Conservation (phyloP, 2,797 vertebrate genomes). For the Danio tinwini region DNA sequence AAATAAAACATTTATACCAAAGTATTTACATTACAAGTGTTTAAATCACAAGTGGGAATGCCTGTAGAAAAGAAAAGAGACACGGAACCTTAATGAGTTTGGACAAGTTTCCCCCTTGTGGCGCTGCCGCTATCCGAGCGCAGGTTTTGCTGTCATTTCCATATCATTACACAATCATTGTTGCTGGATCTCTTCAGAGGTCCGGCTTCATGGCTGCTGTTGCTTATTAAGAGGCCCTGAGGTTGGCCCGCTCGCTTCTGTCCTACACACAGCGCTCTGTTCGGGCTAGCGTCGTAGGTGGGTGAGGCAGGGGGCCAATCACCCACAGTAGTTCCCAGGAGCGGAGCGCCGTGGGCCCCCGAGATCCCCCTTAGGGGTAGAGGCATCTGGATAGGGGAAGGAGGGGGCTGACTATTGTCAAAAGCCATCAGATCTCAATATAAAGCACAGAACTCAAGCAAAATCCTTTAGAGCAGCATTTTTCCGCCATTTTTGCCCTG, state of each 20-base stretch:
- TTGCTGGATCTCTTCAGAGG: conserved; percentile 46
- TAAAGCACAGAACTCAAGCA: conserved; percentile 68
- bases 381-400: conserved; percentile 63
- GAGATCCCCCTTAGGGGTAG: conserved; percentile 51
- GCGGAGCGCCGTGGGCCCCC: conserved; percentile 43
- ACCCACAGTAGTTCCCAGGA: conserved; percentile 53
- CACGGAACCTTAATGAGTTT: conserved; percentile 28
- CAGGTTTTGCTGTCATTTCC: conserved; percentile 54
- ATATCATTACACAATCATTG: conserved; percentile 53
- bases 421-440: conserved; percentile 79
- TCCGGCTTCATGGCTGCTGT: conserved; percentile 34
- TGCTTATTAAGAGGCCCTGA: conserved; percentile 57
- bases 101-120: conserved; percentile 31
- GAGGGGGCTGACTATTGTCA: conserved; percentile 72
- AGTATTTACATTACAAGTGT: no score
- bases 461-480: conserved; percentile 53
- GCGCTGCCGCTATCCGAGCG: conserved; percentile 33
- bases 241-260: conserved; percentile 43
- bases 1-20: no score
- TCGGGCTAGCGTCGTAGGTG: conserved; percentile 46
- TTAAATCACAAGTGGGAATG: background rate
- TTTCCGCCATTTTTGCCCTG: conserved; percentile 32
- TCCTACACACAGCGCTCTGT: conserved; percentile 45
- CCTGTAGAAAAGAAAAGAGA: background rate
- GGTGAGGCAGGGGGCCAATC: conserved; percentile 45